Evolutionary conservation across 2,113 vertebrate species (phyloP).

Genomic region (Ginglymostoma cirratum): DNA sequence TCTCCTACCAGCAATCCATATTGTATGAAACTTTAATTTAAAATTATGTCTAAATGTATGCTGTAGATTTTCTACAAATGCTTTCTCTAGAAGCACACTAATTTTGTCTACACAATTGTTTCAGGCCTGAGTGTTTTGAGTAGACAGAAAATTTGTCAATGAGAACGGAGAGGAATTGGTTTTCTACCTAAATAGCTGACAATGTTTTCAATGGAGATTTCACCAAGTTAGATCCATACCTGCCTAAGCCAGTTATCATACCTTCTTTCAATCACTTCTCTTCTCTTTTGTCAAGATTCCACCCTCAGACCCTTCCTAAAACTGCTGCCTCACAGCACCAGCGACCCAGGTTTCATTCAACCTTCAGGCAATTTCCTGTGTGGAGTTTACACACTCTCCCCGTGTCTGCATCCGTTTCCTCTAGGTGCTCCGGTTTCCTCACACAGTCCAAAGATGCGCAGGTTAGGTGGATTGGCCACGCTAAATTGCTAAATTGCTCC

Average conservation of each 20-base stretch:
- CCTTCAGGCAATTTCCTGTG: too few species aligned
- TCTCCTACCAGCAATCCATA: not conserved
- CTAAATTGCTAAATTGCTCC: too few species aligned
- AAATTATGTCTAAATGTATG: not conserved
- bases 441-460: too few species aligned
- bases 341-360: too few species aligned
- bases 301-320: not conserved
- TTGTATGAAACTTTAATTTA: not conserved
- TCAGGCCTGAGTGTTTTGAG: not conserved
- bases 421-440: too few species aligned
- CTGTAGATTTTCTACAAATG: not conserved
- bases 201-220: not conserved
- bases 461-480: too few species aligned
- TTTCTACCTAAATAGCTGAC: not conserved
- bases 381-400: too few species aligned
- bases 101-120: not conserved
- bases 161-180: not conserved
- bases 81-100: not conserved
- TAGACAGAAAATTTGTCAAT: not conserved
- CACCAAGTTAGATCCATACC: not conserved
- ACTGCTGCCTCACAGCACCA: not conserved
- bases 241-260: not conserved
- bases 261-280: not conserved
- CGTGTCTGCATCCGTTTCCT: too few species aligned
- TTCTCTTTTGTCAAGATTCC: not conserved